These are phyloP conservation scores for Andrena minutula DNA, from an alignment of 2,888 invertebrate species.

Conservation along the genomic window DNA sequence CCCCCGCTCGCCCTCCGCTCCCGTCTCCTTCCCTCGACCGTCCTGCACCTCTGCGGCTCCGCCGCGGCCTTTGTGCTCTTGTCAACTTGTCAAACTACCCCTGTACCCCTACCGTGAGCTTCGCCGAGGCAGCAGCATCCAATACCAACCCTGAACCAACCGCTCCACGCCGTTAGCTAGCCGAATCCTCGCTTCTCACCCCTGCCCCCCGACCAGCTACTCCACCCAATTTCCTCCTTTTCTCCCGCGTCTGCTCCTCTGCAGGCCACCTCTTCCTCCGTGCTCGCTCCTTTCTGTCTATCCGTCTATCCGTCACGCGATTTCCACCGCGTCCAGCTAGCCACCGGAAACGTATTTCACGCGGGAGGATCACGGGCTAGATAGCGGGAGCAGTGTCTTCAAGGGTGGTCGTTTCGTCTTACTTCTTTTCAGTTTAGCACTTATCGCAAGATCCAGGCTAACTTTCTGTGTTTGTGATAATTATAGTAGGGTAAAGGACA, in stretches of 20 bases:
- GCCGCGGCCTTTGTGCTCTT: conserved; percentile 85
- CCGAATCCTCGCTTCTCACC: conserved; percentile 66
- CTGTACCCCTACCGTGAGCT: conserved; percentile 80
- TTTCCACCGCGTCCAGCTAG: conserved; percentile 14
- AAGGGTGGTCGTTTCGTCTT: conserved; percentile 7
- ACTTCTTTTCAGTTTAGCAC: conserved; percentile 6
- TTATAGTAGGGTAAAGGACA: too few species aligned
- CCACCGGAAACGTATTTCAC: conserved; percentile 55
- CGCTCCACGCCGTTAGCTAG: conserved; percentile 50
- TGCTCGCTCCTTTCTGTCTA: conserved; percentile 52
- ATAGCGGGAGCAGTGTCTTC: neutral
- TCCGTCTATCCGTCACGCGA: conserved; percentile 53
- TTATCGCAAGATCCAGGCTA: too few species aligned
- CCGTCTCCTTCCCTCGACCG: conserved; percentile 54
- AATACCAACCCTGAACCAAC: conserved; percentile 77
- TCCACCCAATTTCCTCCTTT: conserved; percentile 60
- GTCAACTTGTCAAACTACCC: conserved; percentile 85
- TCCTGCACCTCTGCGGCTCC: conserved; percentile 71
- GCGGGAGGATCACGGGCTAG: conserved; percentile 16
- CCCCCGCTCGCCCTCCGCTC: neutral
- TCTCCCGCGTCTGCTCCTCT: conserved; percentile 30
- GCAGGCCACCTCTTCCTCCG: conserved; percentile 42
- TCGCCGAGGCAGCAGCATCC: conserved; percentile 75
- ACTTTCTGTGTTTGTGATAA: too few species aligned
- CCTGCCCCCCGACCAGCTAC: conserved; percentile 57